Evolutionary conservation across 2,113 vertebrate genomes (phyloP), one percentile per base, ranked within the genome.

Genomic region (Phrynosoma platyrhinos): DNA sequence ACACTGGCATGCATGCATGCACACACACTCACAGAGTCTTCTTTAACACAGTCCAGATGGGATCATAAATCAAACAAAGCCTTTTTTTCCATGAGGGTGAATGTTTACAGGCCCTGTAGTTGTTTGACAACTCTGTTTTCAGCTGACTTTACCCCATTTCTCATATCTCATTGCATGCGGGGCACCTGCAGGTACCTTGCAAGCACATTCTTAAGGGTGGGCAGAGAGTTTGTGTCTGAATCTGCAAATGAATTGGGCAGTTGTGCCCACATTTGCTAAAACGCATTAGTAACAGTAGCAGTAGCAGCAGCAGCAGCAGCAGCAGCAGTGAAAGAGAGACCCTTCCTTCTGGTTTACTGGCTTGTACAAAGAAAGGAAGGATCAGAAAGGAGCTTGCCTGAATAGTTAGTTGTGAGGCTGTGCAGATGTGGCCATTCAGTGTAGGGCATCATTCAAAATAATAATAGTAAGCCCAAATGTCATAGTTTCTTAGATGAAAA

Each of bases 401-500:
- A 84, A 87, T 91, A 88, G 74, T 87, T 69, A 89, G 78, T 30
- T 52, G 82, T 32, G 16, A 88, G 88, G 81, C 23, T 1, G 42
- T 87, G 66, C 87, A 86, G 84, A 79, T 88, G 36, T 71, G 82
- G 90, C 78, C 58, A 86, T 23, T 81, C 79, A 64, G 13, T 86
- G 83, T 82, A 84, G 88, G 74, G 13, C 75, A 92, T 92, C 85
- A 93, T 93, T 94, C 89, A 79, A 75, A 77, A 52, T 87, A 86
- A 86, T 88, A 86, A 94, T 72, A 74, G 72, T 84, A 86, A 71
- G 30, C 82, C 55, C 36, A 69, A 86, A 91, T 42, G 86, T 74
- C 12, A 75, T 82, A 72, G 3, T 87, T 93, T 87, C 90, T 89
- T 72, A 82, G 86, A 5, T 84, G 82, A 90, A 87, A 93, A 93